Evolutionary conservation across 1,140 invertebrate genomes (phyloP).

Genomic region (Ceratosolen solmsi): DNA sequence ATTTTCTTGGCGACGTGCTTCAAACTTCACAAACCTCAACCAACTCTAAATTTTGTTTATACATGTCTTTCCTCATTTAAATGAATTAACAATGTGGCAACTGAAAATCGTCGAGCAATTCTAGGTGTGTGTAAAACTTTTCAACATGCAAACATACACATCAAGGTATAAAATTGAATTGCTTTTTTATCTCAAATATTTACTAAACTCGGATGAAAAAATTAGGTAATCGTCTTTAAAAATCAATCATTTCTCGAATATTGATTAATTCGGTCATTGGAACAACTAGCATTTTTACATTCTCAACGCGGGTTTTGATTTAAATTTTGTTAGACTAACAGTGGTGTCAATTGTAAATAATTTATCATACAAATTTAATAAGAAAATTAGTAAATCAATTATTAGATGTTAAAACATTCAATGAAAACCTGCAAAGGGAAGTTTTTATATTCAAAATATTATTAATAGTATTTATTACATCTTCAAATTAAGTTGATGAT

Average conservation of each 20-base stretch:
- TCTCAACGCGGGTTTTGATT: background rate
- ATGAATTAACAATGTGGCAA: constrained; percentile 36
- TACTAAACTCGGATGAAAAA: constrained; percentile 29
- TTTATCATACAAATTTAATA: background rate
- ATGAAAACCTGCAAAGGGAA: too few species aligned
- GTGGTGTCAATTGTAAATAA: background rate
- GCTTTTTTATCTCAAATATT: constrained; percentile 18
- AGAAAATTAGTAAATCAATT: background rate
- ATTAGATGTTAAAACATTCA: background rate
- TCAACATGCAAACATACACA: constrained; percentile 48
- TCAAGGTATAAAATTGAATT: constrained; percentile 18
- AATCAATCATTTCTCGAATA: background rate
- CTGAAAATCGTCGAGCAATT: constrained; percentile 48
- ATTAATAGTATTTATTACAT: too few species aligned
- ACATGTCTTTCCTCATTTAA: constrained; percentile 33
- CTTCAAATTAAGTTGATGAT: background rate
- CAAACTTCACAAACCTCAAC: constrained; percentile 52
- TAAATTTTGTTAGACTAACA: background rate
- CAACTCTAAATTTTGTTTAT: constrained; percentile 47
- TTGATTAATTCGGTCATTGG: background rate
- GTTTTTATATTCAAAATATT: too few species aligned
- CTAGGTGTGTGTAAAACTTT: constrained; percentile 27
- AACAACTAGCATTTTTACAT: background rate
- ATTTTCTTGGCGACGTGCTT: constrained; percentile 60
- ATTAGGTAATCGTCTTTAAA: constrained; percentile 10